These are phyloP conservation scores for Brachyptera risi DNA, from an alignment of 2,888 invertebrate species.

Conservation along the genomic window DNA sequence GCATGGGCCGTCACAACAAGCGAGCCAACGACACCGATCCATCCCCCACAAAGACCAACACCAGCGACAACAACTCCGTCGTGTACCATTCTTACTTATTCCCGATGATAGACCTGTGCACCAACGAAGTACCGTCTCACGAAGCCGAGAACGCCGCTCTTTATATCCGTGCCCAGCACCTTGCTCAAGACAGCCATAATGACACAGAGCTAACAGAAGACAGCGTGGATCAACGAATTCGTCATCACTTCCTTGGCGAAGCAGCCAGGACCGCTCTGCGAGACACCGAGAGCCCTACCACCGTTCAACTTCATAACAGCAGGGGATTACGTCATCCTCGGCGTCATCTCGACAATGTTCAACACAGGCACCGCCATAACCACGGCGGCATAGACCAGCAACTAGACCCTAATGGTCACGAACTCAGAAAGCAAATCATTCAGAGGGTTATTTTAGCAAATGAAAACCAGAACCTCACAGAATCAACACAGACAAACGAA, in stretches of 20 bases:
- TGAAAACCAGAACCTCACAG: not conserved
- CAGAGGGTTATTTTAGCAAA: not conserved
- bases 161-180: conserved; percentile 15
- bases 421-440: not conserved
- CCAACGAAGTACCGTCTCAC: conserved; percentile 42
- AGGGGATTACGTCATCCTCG: not conserved
- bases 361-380: not conserved
- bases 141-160: conserved; percentile 36
- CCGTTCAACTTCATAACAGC: not conserved
- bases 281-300: not conserved
- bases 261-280: not conserved
- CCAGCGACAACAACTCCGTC: conserved; percentile 17
- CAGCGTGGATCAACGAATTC: not conserved
- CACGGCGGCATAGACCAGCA: no score
- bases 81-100: conserved; percentile 36
- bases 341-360: not conserved
- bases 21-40: conserved; percentile 35
- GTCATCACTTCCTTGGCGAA: not conserved
- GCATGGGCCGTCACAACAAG: conserved; percentile 35
- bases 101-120: conserved; percentile 47
- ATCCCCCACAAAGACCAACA: conserved; percentile 23
- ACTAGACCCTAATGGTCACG: not conserved
- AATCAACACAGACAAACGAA: not conserved
- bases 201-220: not conserved
- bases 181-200: conserved; percentile 9